Base-by-base conservation (phyloP, 2,888 invertebrate genomes). In the Leistus spinibarbis region DNA sequence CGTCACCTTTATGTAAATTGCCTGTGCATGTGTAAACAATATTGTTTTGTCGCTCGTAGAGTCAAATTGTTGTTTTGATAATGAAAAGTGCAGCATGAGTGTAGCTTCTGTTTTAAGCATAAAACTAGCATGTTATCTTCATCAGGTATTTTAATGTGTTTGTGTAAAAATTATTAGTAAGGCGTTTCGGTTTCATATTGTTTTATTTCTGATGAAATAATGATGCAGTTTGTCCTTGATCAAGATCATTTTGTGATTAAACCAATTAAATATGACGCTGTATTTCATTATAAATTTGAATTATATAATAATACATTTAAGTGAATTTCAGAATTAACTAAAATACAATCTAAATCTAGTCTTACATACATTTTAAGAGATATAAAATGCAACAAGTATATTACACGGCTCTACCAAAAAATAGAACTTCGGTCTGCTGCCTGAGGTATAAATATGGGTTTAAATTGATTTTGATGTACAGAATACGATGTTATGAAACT, bases 1-100 rank as follows among this genome's bases (percentile, higher is more conserved):
- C 66, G 67, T 76, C 40, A 13, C 40, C 7, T 40, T 13, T 40
- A 40, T 40, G 40, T 40, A 40, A 5, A 40, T 75, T 75, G 69
- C 62, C 19, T 16, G 20, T 20, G 56, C 54, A 75, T 56, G 65
- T 69, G 64, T 75, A 75, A 75, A 69, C 75, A 75, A 63, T 68
- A 16, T 63, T 63, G 22, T 20, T 20, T 63, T 22, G 40, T 63
- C 4, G 19, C 22, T 63, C 4, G 63, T 17, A 57, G n/a, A n/a
- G 16, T 57, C 19, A 27, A 60, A 27, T 17, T 23, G 16, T 10
- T 40, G 62, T 53, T 69, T 22, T 40, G 54, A 54, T 27, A 16
- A 63, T 65, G 40, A 40, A 40, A 40, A 40, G 40, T 40, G 40
- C 40, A 40, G 40, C 40, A 40, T 40, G 40, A 40, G 40, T 40